Conservation (phyloP, 2,888 invertebrate species). For the Crocallis elinguaria region DNA sequence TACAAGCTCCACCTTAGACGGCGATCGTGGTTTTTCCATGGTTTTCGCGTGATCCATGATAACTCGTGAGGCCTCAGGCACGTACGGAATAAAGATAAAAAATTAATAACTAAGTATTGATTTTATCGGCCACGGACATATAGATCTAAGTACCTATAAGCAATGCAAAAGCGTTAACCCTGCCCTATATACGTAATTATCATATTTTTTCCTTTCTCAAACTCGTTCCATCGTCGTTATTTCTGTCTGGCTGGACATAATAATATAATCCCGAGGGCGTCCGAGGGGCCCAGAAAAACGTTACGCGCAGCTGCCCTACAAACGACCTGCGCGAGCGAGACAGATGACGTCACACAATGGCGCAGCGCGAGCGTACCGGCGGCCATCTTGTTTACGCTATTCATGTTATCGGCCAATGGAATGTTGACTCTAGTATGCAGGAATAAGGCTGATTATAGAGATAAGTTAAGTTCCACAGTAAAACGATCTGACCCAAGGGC, state of each 20-base stretch:
- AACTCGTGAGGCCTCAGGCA: too few relatives aligned
- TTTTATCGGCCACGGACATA: too few relatives aligned
- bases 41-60: too few relatives aligned
- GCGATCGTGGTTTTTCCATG: too few relatives aligned
- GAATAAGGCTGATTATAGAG: not conserved
- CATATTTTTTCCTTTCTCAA: not conserved
- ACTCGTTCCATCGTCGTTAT: not conserved
- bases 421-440: not conserved
- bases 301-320: constrained; percentile 9
- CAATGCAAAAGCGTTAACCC: too few relatives aligned
- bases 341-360: constrained; percentile 12
- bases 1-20: too few relatives aligned
- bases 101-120: too few relatives aligned
- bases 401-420: not conserved
- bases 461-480: too few relatives aligned
- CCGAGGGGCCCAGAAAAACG: not conserved
- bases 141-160: too few relatives aligned
- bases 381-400: constrained; percentile 8
- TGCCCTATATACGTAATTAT: too few relatives aligned
- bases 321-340: constrained; percentile 1
- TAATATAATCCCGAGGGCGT: not conserved
- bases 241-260: not conserved
- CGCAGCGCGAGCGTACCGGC: not conserved
- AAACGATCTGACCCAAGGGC: too few relatives aligned
- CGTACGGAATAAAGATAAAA: too few relatives aligned